Percentiles rank a stretch among this genome's conserved stretches.
Evolutionary conservation across 2,888 invertebrate genomes (phyloP).

Genomic region (Quadroppia sp.): DNA sequence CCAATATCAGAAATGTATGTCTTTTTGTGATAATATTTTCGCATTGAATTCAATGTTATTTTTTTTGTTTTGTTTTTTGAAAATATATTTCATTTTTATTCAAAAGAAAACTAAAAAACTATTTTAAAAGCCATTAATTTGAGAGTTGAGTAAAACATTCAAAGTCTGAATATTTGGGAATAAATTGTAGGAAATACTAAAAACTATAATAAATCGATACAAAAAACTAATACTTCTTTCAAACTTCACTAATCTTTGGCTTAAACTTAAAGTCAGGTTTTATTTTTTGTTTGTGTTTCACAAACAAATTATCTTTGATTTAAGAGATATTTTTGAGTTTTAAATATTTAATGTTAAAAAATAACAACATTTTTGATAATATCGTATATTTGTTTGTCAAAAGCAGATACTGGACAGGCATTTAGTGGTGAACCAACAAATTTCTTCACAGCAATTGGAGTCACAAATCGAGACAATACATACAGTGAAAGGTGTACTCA

Average conservation of each 20-base stretch:
- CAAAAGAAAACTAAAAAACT: background rate
- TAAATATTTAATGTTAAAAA: background rate
- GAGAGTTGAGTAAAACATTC: background rate
- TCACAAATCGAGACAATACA: slow-evolving; percentile 43
- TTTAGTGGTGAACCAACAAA: slow-evolving; percentile 70
- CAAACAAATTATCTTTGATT: background rate
- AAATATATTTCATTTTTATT: background rate
- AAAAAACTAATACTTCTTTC: background rate
- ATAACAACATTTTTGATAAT: background rate
- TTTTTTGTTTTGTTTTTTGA: background rate
- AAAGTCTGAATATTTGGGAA: background rate
- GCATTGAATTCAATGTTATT: background rate
- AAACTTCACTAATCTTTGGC: background rate
- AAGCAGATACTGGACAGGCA: slow-evolving; percentile 80
- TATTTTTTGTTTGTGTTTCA: background rate
- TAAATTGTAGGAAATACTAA: background rate
- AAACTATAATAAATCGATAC: background rate
- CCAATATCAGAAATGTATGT: slow-evolving; percentile 44
- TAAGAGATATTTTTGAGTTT: background rate
- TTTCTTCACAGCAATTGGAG: slow-evolving; percentile 45
- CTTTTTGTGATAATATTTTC: background rate
- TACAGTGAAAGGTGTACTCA: slow-evolving; percentile 46
- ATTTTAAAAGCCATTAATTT: background rate
- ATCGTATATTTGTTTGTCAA: background rate
- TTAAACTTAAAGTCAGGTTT: background rate